A percentile compares a stretch with the other conserved stretches of the same genome.
Evolutionary conservation across 2,113 vertebrate genomes (phyloP).

Genomic region (Microcebus ravelobensis): DNA sequence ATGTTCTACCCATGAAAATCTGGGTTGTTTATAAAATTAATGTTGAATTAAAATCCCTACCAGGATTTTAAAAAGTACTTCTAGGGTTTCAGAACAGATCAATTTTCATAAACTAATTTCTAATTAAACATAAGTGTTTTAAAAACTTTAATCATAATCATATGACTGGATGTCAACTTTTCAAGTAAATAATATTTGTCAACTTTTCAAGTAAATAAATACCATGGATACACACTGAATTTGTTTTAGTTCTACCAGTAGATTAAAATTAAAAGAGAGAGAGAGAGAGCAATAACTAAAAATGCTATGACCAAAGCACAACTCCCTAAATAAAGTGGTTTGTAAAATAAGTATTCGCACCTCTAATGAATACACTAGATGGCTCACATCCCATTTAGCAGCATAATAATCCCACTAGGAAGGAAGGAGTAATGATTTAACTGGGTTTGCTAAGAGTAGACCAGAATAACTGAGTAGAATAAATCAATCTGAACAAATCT

Average conservation of each 20-base stretch:
- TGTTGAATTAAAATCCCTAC: constrained; percentile 23
- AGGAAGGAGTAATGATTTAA: background rate
- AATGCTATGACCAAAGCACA: constrained; percentile 13
- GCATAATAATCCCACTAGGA: background rate
- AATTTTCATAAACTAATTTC: background rate
- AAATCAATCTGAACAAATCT: constrained; percentile 29
- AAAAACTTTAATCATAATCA: constrained; percentile 38
- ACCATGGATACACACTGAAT: background rate
- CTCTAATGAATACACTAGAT: constrained; percentile 73
- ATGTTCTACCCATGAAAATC: background rate
- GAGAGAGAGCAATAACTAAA: background rate
- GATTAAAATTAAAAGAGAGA: background rate
- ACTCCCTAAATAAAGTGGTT: background rate
- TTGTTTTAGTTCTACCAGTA: constrained; percentile 36
- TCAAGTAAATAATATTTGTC: constrained; percentile 12
- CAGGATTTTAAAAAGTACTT: background rate
- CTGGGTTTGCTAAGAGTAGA: background rate
- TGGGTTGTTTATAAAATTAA: constrained; percentile 40
- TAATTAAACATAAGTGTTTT: background rate
- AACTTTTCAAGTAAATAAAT: constrained; percentile 19
- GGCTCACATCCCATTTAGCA: constrained; percentile 67
- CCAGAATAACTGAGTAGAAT: constrained; percentile 12
- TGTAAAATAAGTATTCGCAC: constrained; percentile 51
- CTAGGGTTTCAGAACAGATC: constrained; percentile 33
- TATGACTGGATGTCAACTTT: background rate